These are phyloP conservation scores for Strix uralensis DNA, from an alignment of 2,113 vertebrate species.

Conservation along the genomic window DNA sequence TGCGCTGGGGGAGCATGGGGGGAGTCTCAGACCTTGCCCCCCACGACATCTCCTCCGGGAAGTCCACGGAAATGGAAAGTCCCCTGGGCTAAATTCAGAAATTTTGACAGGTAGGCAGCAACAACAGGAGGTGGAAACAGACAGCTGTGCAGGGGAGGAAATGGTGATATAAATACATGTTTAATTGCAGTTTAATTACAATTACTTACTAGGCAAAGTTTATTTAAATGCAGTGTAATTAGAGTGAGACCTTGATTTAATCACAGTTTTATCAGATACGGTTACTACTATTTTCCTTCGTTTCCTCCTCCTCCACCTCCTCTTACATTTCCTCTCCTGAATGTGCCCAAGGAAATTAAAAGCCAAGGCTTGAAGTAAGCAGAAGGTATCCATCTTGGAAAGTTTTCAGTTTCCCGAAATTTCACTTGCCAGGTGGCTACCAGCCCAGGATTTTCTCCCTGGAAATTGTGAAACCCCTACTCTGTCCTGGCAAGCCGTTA, in stretches of 20 bases:
- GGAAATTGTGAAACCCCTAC: not conserved
- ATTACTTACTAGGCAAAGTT: conserved; percentile 79
- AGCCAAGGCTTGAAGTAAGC: not conserved
- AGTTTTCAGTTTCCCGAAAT: not conserved
- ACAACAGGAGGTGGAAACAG: conserved; percentile 61
- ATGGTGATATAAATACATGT: conserved; percentile 79
- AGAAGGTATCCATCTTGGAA: conserved; percentile 4
- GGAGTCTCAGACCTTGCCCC: not conserved
- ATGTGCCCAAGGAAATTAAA: not conserved
- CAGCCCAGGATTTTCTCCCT: conserved; percentile 8
- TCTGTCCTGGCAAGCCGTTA: not conserved
- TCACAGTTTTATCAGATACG: conserved; percentile 72
- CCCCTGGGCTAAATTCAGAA: not conserved
- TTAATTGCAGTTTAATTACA: conserved; percentile 83
- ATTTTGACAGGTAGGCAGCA: conserved; percentile 60
- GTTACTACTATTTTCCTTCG: conserved; percentile 54
- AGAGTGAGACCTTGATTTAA: conserved; percentile 80
- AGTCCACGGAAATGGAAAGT: conserved; percentile 20
- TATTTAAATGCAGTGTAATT: conserved; percentile 81
- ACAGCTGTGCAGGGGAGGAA: conserved; percentile 71
- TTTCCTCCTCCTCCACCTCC: not conserved
- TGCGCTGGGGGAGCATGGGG: not conserved
- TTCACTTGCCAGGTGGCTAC: conserved; percentile 28
- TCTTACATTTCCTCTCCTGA: not conserved
- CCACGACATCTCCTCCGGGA: not conserved